Base-by-base conservation (phyloP, 1,140 invertebrate species). In the Spodoptera frugiperda region DNA sequence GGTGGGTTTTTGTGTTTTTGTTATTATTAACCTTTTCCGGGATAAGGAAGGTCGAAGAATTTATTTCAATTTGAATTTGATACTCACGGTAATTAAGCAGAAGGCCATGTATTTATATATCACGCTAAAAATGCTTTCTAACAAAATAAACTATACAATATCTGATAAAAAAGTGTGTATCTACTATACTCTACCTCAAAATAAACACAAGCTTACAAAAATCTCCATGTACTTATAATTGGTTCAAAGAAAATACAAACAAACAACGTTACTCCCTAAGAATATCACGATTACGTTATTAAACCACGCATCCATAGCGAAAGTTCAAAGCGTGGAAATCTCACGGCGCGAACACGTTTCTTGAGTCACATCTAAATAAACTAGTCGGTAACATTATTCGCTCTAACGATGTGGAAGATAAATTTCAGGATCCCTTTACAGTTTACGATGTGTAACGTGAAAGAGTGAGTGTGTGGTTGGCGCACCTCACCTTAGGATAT, bases 311-410 rank as follows among this genome's bases (percentile, higher is more conserved):
- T 25, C 19, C 10, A 11, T 15, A 39, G 8, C 25, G 1, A 55
- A 17, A 73, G 55, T 73, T 73, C 71, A 73, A 73, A 73, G 71
- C 33, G 53, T 10, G 33, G 14, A 46, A 67, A 21, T 25, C 55
- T 73, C 67, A 53, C 39, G 44, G 19, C 54, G 30, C 12, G 39
- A 46, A 61, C 53, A 72, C 55, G 54, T 49, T 51, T 30, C 49
- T 54, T 54, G 48, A 72, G 53, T 72, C 54, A 61, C 71, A 57
- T 61, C 55, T 73, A 73, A 73, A 73, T 73, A 73, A 73, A 73
- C 88, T 89, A 89, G 87, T 85, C 85, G 80, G 79, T 79, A 82
- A 88, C 83, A 88, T 90, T 89, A 89, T 90, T 84, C 87, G 87
- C 84, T 90, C 86, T 86, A 89, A 89, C 88, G 87, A 87, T 73